Conservation (phyloP, 2,113 vertebrate genomes). For the Mohoua ochrocephala region DNA sequence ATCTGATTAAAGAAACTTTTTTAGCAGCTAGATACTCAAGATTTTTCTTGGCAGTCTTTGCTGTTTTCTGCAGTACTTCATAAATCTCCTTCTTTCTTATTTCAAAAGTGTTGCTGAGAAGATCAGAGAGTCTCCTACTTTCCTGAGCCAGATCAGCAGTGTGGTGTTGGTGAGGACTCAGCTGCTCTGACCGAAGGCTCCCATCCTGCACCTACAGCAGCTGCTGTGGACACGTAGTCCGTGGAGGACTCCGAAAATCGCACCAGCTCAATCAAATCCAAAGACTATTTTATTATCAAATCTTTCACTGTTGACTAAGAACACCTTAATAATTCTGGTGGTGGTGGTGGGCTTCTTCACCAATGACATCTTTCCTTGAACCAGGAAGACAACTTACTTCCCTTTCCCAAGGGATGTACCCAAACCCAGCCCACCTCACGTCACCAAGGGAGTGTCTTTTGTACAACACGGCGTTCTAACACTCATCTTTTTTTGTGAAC, state of each 20-base stretch:
- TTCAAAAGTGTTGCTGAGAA: not conserved
- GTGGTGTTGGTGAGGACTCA: not conserved
- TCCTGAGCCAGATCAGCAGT: not conserved
- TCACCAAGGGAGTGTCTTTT: rapidly evolving
- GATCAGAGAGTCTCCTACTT: not conserved
- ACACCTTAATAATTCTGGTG: not conserved
- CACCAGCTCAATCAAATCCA: not conserved
- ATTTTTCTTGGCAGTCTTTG: not conserved
- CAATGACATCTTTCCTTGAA: not conserved
- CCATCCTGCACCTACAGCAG: not conserved
- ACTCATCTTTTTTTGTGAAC: not conserved
- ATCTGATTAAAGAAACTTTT: not conserved
- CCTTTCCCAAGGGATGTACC: not conserved
- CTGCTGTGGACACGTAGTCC: not conserved
- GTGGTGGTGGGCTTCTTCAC: not conserved
- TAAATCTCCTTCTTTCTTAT: conserved; percentile 5
- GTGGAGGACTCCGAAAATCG: not conserved
- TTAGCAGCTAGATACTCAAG: not conserved
- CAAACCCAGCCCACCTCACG: not conserved
- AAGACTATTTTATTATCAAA: not conserved
- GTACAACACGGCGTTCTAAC: rapidly evolving
- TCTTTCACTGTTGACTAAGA: not conserved
- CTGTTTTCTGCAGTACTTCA: not conserved
- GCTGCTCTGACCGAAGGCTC: not conserved
- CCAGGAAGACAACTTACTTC: not conserved